phyloP scores from a whole-genome alignment of 2,797 vertebrate genomes.

The Octomys mimax region DNA sequence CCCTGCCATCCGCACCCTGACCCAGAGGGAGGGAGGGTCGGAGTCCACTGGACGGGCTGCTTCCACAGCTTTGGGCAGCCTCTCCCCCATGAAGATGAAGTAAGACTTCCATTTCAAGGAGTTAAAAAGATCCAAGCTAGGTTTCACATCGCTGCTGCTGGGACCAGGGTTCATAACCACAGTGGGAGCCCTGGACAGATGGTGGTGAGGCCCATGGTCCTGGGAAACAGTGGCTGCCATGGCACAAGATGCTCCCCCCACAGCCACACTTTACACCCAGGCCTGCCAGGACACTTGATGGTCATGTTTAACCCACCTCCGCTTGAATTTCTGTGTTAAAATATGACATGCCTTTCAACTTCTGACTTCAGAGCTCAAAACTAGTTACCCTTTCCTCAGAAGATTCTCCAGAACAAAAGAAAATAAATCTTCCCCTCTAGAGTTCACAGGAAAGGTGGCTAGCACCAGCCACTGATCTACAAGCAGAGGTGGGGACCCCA shows the following conservation, averaged over 20 bases:
- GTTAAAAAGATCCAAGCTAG: not conserved
- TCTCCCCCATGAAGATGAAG: not conserved
- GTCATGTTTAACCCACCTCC: not conserved
- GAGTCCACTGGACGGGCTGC: no score
- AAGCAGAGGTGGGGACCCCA: not conserved
- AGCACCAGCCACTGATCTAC: not conserved
- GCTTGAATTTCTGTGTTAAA: constrained; percentile 3
- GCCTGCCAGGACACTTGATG: not conserved
- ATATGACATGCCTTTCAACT: not conserved
- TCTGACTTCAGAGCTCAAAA: constrained; percentile 23
- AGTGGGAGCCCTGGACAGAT: not conserved
- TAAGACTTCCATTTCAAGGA: not conserved
- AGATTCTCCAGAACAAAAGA: constrained; percentile 28
- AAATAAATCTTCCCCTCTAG: not conserved
- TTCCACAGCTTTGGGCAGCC: not conserved
- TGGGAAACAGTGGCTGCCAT: not conserved
- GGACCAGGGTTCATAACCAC: rapidly evolving
- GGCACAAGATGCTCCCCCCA: not conserved
- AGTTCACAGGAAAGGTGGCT: not conserved
- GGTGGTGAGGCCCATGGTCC: no score
- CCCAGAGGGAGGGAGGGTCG: not conserved
- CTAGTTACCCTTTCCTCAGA: not conserved
- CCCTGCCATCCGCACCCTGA: not conserved
- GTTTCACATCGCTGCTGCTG: not conserved
- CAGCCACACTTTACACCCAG: not conserved